phyloP scores from a whole-genome alignment of 2,113 vertebrate genomes.

The Oxyruncus cristatus region DNA sequence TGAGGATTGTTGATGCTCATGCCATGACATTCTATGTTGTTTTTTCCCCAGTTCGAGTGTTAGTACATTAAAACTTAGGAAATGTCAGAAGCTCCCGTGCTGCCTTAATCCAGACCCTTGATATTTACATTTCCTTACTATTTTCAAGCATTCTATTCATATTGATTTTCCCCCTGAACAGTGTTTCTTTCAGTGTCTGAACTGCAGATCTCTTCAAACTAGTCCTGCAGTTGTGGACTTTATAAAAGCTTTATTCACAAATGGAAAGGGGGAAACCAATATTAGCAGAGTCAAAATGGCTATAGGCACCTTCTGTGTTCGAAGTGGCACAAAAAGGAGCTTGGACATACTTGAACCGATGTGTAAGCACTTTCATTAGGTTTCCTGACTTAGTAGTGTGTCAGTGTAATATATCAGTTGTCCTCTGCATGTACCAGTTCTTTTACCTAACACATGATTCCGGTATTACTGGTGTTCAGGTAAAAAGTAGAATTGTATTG shows the following conservation, averaged over 20 bases:
- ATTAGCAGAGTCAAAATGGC: background rate
- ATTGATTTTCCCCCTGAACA: background rate
- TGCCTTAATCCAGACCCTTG: background rate
- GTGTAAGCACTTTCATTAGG: background rate
- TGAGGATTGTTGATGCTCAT: background rate
- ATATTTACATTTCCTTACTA: background rate
- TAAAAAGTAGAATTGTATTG: background rate
- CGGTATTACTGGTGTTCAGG: background rate
- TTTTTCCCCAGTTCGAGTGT: background rate
- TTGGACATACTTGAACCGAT: background rate
- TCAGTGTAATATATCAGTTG: background rate
- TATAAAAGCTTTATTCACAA: background rate
- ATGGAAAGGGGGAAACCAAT: background rate
- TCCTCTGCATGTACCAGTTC: background rate
- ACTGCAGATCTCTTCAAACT: background rate
- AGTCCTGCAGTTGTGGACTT: background rate
- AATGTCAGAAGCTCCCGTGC: background rate
- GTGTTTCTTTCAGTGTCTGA: background rate
- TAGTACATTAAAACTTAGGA: background rate
- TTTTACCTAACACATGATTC: background rate
- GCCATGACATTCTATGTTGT: background rate
- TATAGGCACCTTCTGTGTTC: background rate
- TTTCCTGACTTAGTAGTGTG: background rate
- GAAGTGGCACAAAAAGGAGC: background rate
- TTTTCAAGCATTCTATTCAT: background rate